Evolutionary conservation across 2,113 vertebrate genomes (phyloP), one percentile per base, ranked within the genome.

Genomic region (Pica pica): DNA sequence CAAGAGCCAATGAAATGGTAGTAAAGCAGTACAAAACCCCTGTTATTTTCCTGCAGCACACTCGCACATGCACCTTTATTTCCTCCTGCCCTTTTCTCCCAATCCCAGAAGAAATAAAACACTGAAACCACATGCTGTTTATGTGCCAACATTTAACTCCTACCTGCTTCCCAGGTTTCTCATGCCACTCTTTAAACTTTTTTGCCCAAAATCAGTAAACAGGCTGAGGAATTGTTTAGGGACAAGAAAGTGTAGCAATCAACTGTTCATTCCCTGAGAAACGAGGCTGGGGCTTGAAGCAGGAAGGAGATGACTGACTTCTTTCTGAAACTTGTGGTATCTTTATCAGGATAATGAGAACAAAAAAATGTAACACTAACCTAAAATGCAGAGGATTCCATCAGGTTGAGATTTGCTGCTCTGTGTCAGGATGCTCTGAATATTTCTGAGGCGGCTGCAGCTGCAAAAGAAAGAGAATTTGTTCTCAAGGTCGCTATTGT

Each of bases 381-480:
- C 99, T 35, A 99, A 98, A 94, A 99, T 99, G 97, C 99, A 99
- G 80, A 99, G 98, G 94, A 99, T 98, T 67, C 98, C 99, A 81
- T 99, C 99, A 7, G 99, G 98, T 35, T 95, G 97, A 83, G 98
- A 96, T 89, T 98, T 98, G 95, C 97, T 98, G 89, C 98, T 98
- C 68, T 98, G 98, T 11, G 94, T 96, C 80, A 99, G 97, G 93
- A 99, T 98, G 59, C 97, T 97, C 96, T 99, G 99, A 61, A 99
- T 97, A 92, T 98, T 98, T 55, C 98, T 98, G 94, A 99, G 98
- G 56, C 99, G 99, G 94, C 98, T 98, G 90, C 99, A 99, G 90
- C 99, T 99, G 97, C 39, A 97, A 96, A 49, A 92, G 78, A 92
- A 80, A 96, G 11, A 95, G 39, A 94, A 95, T 84, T 85, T 11